Evolutionary conservation across 2,797 vertebrate species (phyloP).

Genomic region (Bovichtus diacanthus): DNA sequence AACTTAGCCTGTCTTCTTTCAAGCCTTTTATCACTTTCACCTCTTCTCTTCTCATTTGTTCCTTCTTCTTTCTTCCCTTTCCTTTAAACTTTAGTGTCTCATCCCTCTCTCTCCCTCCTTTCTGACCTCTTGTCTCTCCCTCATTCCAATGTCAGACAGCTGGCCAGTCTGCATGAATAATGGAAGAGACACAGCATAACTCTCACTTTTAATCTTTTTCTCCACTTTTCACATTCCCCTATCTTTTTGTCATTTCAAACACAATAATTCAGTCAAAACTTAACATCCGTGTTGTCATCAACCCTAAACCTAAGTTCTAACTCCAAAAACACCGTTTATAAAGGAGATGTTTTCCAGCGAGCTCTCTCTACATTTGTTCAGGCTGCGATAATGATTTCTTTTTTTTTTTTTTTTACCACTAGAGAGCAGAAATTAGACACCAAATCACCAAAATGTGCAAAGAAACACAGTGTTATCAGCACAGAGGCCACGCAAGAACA

Average conservation of each 20-base stretch:
- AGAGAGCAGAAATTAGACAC: constrained; percentile 4
- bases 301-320: background rate
- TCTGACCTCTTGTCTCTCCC: constrained; percentile 61
- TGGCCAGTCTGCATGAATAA: constrained; percentile 66
- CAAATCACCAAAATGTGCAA: constrained; percentile 16
- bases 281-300: background rate
- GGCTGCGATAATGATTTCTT: constrained; percentile 2
- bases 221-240: constrained; percentile 37
- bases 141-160: constrained; percentile 64
- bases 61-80: background rate
- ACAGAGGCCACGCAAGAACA: constrained; percentile 16
- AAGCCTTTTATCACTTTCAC: constrained; percentile 15
- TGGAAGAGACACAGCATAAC: constrained; percentile 56
- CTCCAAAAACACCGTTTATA: background rate
- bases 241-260: constrained; percentile 15
- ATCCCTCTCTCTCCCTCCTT: constrained; percentile 25
- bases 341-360: background rate
- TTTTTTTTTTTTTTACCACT: constrained; percentile 20
- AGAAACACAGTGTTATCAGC: constrained; percentile 6
- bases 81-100: constrained; percentile 28
- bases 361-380: constrained; percentile 7
- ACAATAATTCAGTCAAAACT: background rate
- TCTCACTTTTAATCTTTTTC: constrained; percentile 29
- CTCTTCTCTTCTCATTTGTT: constrained; percentile 34
- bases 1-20: constrained; percentile 15